Conservation (phyloP, 2,113 vertebrate species). For the Cacatua alba region DNA sequence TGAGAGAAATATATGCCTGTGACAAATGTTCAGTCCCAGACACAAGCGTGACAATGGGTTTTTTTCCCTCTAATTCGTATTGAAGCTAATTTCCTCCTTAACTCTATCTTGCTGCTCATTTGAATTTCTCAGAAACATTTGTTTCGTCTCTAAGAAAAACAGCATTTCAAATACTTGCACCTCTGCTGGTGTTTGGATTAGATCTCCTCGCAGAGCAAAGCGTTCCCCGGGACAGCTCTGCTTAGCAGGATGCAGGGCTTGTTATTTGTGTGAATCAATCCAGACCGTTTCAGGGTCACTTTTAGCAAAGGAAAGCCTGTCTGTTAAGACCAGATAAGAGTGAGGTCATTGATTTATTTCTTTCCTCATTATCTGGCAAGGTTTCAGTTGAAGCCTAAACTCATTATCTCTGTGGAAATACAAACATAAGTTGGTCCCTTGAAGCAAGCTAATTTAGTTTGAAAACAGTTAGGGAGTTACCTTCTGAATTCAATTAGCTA, state of each 20-base stretch:
- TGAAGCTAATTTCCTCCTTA: conserved; percentile 18
- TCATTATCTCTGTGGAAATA: conserved; percentile 69
- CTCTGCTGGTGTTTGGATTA: conserved; percentile 24
- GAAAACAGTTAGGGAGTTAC: conserved; percentile 64
- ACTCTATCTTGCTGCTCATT: not conserved
- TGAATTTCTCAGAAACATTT: conserved; percentile 30
- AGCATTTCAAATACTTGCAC: not conserved
- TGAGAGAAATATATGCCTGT: not conserved
- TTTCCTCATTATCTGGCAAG: conserved; percentile 58
- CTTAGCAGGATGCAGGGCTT: not conserved
- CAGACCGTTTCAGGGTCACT: conserved; percentile 62
- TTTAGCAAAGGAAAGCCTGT: conserved; percentile 65
- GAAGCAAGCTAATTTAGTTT: conserved; percentile 71
- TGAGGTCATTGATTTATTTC: conserved; percentile 70
- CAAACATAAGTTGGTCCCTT: conserved; percentile 65
- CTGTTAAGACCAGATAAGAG: conserved; percentile 72
- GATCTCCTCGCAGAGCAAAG: not conserved
- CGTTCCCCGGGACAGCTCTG: not conserved
- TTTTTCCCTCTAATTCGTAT: not conserved
- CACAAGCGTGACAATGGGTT: not conserved
- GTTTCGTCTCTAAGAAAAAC: not conserved
- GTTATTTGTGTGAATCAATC: conserved; percentile 21
- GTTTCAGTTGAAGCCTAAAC: conserved; percentile 66
- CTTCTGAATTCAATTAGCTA: conserved; percentile 66
- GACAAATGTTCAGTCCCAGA: not conserved